Conservation (phyloP, 2,113 vertebrate genomes). For the Cygnus buccinator region DNA sequence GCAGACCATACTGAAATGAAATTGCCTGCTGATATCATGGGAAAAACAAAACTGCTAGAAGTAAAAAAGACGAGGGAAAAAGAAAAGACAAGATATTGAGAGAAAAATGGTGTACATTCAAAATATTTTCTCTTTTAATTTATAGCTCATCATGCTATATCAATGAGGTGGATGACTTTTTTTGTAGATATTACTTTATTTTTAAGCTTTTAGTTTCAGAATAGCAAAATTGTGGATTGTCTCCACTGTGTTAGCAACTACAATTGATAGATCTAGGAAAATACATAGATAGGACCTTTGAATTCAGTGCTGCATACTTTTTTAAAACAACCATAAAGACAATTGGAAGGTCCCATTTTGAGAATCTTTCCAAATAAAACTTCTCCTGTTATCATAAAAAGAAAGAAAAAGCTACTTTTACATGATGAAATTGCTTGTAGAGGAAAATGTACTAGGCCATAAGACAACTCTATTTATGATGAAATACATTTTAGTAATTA, state of each 20-base stretch:
- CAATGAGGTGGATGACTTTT: conserved; percentile 49
- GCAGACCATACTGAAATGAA: conserved; percentile 42
- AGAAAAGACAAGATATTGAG: neutral
- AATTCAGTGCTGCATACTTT: neutral
- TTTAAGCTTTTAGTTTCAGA: conserved; percentile 62
- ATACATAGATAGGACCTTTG: conserved; percentile 26
- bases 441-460: neutral
- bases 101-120: neutral
- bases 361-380: neutral
- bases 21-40: conserved; percentile 48
- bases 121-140: conserved; percentile 35
- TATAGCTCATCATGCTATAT: conserved; percentile 18
- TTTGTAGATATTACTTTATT: conserved; percentile 20
- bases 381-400: neutral
- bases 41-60: neutral
- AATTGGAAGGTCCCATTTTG: neutral
- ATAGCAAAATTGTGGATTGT: neutral
- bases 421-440: neutral
- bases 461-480: neutral
- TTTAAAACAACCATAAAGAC: neutral
- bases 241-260: conserved; percentile 23
- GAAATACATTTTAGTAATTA: neutral
- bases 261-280: conserved; percentile 13
- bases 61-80: neutral
- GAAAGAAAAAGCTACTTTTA: neutral